Conservation (phyloP, 2,888 invertebrate species). For the Girardia tigrina region DNA sequence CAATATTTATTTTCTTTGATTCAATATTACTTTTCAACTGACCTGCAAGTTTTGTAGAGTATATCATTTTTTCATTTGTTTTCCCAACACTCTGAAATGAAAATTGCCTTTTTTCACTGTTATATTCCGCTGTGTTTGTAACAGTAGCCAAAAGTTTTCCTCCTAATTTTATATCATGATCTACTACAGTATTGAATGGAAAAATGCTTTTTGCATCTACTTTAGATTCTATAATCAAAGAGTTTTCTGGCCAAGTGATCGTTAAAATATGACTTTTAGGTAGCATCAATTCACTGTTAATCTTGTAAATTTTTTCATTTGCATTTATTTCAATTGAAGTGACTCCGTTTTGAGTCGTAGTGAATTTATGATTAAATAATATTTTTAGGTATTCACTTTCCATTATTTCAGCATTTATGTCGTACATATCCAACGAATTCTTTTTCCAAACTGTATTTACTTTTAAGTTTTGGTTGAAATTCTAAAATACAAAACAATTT, state of each 20-base stretch:
- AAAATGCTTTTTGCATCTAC: neutral
- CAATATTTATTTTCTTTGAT: neutral
- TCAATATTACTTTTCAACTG: neutral
- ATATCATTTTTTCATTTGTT: neutral
- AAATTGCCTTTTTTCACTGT: neutral
- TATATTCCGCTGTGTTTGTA: neutral
- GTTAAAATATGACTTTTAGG: constrained; percentile 9
- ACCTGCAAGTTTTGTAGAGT: neutral
- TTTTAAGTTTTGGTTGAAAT: neutral
- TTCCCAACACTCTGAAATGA: neutral
- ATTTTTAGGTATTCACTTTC: neutral
- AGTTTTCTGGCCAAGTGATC: neutral
- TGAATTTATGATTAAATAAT: neutral
- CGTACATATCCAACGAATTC: neutral
- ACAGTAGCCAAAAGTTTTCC: neutral
- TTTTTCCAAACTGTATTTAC: neutral
- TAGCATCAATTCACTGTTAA: neutral
- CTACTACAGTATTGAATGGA: neutral
- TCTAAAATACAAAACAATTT: neutral
- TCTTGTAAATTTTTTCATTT: neutral
- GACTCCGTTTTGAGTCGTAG: neutral
- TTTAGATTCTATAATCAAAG: neutral
- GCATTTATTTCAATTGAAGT: neutral
- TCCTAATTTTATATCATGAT: neutral
- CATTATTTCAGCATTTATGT: neutral